These are phyloP conservation scores for Calosoma granatense DNA, from an alignment of 1,140 invertebrate genomes.

Conservation along the genomic window DNA sequence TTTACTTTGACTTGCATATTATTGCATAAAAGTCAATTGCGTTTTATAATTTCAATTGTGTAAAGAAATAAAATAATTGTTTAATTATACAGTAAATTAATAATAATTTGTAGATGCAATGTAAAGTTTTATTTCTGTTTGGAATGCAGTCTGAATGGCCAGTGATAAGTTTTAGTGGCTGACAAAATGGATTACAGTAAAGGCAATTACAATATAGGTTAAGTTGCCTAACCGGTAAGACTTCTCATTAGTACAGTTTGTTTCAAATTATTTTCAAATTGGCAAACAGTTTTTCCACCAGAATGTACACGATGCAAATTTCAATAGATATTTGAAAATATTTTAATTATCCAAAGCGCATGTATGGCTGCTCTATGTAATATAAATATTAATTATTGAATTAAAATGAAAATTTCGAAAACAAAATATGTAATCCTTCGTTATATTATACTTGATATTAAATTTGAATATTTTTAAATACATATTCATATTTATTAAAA, in stretches of 20 bases:
- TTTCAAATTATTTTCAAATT: neutral
- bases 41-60: no score
- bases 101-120: neutral
- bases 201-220: conserved; percentile 8
- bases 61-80: neutral
- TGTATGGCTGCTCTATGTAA: no score
- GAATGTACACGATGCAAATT: no score
- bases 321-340: no score
- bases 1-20: no score
- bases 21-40: neutral
- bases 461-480: no score
- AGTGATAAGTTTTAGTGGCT: neutral
- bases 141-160: neutral
- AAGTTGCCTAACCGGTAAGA: conserved; percentile 2
- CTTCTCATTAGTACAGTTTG: neutral
- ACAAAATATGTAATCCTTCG: no score
- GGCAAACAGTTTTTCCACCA: conserved; percentile 3
- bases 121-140: neutral
- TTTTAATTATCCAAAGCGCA: no score
- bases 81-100: neutral
- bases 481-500: no score
- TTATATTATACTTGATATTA: no score
- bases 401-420: no score
- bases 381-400: no score
- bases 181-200: neutral